Percentiles rank a stretch among this genome's conserved stretches.
Evolutionary conservation across 92 coral and sea anemone species (phyloP).

Genomic region (Virgularia gustaviana): DNA sequence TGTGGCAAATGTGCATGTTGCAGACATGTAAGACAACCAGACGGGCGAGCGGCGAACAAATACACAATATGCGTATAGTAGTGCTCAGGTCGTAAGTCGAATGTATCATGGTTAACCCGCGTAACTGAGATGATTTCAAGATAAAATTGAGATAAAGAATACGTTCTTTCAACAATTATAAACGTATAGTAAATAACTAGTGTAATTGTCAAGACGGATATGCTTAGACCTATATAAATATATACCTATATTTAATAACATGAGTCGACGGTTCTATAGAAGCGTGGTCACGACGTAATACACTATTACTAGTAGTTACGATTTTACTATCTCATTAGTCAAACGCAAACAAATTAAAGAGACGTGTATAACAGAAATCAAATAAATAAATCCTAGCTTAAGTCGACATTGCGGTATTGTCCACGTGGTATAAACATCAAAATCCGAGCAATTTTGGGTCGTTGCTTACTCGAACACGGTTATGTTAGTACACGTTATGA

Average conservation of each 20-base stretch:
- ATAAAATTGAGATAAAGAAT: slow-evolving; percentile 4
- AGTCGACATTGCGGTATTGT: slow-evolving; percentile 22
- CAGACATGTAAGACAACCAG: too few species aligned
- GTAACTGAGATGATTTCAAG: slow-evolving; percentile 16
- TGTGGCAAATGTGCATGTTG: too few species aligned
- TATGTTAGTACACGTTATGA: too few species aligned
- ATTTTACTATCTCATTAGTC: slow-evolving; percentile 38
- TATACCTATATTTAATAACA: too few species aligned
- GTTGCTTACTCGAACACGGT: too few species aligned
- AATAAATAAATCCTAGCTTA: slow-evolving; percentile 24
- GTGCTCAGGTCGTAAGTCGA: not conserved
- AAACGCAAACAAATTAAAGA: slow-evolving; percentile 39
- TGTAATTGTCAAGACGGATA: too few species aligned
- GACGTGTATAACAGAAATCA: slow-evolving; percentile 26
- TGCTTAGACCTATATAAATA: too few species aligned
- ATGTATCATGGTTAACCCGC: slow-evolving; percentile 3
- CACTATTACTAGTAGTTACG: slow-evolving; percentile 15
- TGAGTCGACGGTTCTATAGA: too few species aligned
- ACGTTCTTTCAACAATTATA: not conserved
- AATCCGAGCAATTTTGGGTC: not conserved
- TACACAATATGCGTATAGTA: too few species aligned
- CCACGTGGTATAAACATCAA: slow-evolving; percentile 35
- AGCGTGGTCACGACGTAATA: slow-evolving; percentile 13
- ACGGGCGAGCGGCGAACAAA: too few species aligned
- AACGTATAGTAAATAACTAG: too few species aligned